Evolutionary conservation across 2,113 vertebrate species (phyloP), one percentile per base, ranked within the genome.

Genomic region (Pipra filicauda): DNA sequence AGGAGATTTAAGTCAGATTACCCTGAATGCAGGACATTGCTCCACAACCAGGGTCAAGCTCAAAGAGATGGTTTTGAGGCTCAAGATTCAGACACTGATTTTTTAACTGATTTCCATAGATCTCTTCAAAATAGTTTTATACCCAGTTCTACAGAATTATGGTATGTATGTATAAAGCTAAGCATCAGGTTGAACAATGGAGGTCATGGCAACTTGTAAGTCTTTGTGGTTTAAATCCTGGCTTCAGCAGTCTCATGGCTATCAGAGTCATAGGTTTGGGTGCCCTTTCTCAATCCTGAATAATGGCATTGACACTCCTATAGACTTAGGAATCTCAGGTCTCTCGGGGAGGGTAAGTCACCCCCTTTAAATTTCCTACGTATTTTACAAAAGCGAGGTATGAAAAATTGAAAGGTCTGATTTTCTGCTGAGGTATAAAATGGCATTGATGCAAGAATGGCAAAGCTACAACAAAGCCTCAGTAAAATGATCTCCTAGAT

Each of bases 181-280:
- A 1, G 12, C 9, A 31, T 30, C 8, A 14, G 3, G 31, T 44
- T 24, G 49, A 59, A 37, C 44, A 72, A 33, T 0, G 1, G 48
- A 57, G 16, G 30, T 39, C 52, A 28, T 13, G 41, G 57, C 23
- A 74, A 51, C 18, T 35, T 43, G 4, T 46, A 19, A 48, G 14
- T 7, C 33, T 77, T 62, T 43, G 31, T 80, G 57, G 12, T 67
- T 89, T 67, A 69, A 83, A 54, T 48, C 37, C 22, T 81, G 77
- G 22, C 21, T 70, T 86, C 30, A 51, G 19, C 20, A 43, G 46
- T 23, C 15, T 14, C 0, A 2, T 23, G 46, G 9, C 46, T 26
- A 15, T 43, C 57, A 35, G 27, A 52, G 30, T 15, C 26, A 15
- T 2, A 43, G 49, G 14, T 46, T 55, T 86, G 35, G 35, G 39